These are phyloP conservation scores for Sciurus carolinensis DNA, from an alignment of 2,797 vertebrate genomes.

Conservation along the genomic window DNA sequence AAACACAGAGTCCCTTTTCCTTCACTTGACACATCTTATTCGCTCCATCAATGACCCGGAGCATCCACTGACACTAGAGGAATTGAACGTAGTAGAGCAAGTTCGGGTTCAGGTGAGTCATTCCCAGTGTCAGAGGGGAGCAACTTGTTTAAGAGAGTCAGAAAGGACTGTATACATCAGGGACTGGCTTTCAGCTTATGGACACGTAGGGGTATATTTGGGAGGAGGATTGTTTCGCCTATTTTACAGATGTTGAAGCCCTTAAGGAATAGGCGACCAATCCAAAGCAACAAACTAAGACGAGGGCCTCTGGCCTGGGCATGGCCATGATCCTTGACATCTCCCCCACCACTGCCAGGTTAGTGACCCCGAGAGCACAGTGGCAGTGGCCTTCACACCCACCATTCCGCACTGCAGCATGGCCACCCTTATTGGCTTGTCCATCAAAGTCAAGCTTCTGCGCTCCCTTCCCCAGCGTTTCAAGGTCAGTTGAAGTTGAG, in stretches of 20 bases:
- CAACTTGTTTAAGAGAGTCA: neutral
- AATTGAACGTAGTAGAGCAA: constrained; percentile 97
- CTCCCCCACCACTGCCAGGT: constrained; percentile 86
- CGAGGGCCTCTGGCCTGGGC: neutral
- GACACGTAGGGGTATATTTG: neutral
- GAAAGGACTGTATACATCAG: neutral
- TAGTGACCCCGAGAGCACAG: constrained; percentile 90
- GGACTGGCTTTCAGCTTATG: neutral
- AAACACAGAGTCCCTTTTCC: constrained; percentile 80
- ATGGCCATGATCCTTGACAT: neutral
- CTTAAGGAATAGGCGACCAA: neutral
- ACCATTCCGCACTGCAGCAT: constrained; percentile 98
- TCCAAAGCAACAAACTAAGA: neutral
- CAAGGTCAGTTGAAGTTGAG: constrained; percentile 89
- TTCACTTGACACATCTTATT: constrained; percentile 94
- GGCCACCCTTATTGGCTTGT: constrained; percentile 96
- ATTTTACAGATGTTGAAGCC: neutral
- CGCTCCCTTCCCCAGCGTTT: constrained; percentile 94
- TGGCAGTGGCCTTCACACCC: constrained; percentile 94
- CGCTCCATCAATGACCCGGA: constrained; percentile 97
- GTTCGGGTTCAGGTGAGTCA: constrained; percentile 92
- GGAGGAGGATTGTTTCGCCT: neutral
- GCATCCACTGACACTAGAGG: constrained; percentile 96
- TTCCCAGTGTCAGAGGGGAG: fast-evolving
- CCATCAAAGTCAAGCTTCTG: constrained; percentile 96